These are phyloP conservation scores for Notoglanidium macrostoma DNA, from an alignment of 2,797 vertebrate genomes.

Conservation along the genomic window DNA sequence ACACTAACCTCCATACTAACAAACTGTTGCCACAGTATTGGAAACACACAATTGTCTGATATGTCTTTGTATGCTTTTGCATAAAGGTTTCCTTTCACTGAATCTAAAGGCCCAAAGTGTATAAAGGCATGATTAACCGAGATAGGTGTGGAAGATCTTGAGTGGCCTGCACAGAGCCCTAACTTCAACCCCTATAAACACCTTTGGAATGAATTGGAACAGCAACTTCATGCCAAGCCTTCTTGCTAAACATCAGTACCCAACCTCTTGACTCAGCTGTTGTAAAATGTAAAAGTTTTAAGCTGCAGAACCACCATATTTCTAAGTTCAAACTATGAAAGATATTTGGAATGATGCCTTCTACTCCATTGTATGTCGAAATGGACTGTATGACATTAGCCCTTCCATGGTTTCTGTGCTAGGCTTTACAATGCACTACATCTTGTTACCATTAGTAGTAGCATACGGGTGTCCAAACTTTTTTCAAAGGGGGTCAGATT, in stretches of 20 bases:
- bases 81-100: not conserved
- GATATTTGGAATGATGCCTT: conserved; percentile 2
- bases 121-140: not conserved
- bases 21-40: not conserved
- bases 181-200: not conserved
- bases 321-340: not conserved
- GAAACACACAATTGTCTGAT: not conserved
- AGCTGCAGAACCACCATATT: not conserved
- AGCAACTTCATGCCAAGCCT: not conserved
- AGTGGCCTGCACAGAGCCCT: not conserved
- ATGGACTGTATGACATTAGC: not conserved
- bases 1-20: not conserved
- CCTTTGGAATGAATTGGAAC: not conserved
- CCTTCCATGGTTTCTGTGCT: not conserved
- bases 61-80: not conserved
- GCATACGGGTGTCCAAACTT: not conserved
- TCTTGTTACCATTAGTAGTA: not conserved
- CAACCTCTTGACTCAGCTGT: not conserved
- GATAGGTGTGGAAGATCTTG: not conserved
- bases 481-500: not conserved
- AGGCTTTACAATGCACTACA: not conserved
- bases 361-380: not conserved
- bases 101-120: not conserved
- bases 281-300: not conserved
- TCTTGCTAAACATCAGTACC: not conserved